Percentiles rank a stretch among this genome's conserved stretches.
phyloP scores from a whole-genome alignment of 2,888 invertebrate species.

The Microctonus aethiopoides region DNA sequence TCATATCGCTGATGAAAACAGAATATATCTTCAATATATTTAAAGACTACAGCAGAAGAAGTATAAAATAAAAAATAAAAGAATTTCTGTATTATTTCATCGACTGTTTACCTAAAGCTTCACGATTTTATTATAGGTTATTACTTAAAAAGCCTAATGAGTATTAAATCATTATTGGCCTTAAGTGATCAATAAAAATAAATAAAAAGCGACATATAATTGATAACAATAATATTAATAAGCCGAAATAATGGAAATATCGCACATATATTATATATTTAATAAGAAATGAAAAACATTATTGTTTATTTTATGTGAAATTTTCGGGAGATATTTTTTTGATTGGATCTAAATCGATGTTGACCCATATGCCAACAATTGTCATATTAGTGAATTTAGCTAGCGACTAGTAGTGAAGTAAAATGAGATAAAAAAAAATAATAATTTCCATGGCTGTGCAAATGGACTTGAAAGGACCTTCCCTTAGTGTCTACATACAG shows the following conservation, averaged over 20 bases:
- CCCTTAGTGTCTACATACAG: slow-evolving; percentile 35
- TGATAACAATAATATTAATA: not conserved
- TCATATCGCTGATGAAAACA: slow-evolving; percentile 5
- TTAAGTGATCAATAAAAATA: not conserved
- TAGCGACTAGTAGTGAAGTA: slow-evolving; percentile 4
- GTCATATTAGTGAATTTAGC: too few relatives aligned
- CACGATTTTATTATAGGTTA: not conserved
- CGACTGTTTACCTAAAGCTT: not conserved
- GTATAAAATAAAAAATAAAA: not conserved
- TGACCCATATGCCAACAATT: too few relatives aligned
- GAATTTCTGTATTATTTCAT: slow-evolving; percentile 8
- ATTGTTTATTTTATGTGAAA: slow-evolving; percentile 12
- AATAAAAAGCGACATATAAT: not conserved
- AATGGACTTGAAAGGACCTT: slow-evolving; percentile 37
- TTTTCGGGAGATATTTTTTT: not conserved
- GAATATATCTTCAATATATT: not conserved
- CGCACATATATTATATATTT: slow-evolving; percentile 16
- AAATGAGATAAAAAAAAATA: slow-evolving; percentile 1
- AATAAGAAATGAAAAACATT: not conserved
- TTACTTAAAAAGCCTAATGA: slow-evolving; percentile 8
- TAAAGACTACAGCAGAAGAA: not conserved
- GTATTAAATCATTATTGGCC: slow-evolving; percentile 9
- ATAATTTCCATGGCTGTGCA: slow-evolving; percentile 44
- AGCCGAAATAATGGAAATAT: slow-evolving; percentile 3
- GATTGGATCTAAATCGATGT: not conserved